Evolutionary conservation across 2,888 invertebrate species (phyloP), one percentile per base, ranked within the genome.

Genomic region (Caprella mutica): DNA sequence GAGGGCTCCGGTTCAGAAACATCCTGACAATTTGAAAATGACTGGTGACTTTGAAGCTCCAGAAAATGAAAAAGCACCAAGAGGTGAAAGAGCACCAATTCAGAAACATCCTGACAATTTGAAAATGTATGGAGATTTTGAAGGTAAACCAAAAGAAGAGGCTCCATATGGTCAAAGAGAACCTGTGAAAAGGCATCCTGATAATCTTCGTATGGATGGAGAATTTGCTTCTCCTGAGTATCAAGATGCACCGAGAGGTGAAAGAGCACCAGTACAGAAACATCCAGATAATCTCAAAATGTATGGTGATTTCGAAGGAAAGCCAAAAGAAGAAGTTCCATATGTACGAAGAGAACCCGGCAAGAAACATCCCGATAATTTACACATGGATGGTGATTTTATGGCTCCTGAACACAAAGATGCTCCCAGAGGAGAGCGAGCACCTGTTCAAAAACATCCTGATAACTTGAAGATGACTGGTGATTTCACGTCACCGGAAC

Each of bases 61-160:
- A 19, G 35, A 48, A 21, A 14, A 26, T 24, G 23, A 69, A 77
- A 77, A 51, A 4, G 55, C 50, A 27, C 56, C 65, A 71, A 30
- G 74, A 68, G 78, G 78, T 17, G 77, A 77, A 35, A 74, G 73
- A 30, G 73, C 77, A 65, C 75, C 71, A 27, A 73, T 72, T 3
- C 78, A 73, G 78, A 56, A 58, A 24, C 64, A 58, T 3, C 70
- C 74, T 4, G 82, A 83, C 68, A 83, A 77, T 65, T 68, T 79
- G 0, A 70, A 70, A 50, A 76, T 76, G 1, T 78, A 79, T 68
- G 80, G 80, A 6, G 78, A 82, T 23, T 82, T 83, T 69, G 72
- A 72, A 76, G 79, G 79, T 23, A 57, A 48, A 68, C 81, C 78
- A 5, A 67, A 72, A 3, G 69, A 70, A 3, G 71, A 72, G 69